Base-by-base conservation (phyloP, 23 tunicate species). In the Halocynthia aurantium region DNA sequence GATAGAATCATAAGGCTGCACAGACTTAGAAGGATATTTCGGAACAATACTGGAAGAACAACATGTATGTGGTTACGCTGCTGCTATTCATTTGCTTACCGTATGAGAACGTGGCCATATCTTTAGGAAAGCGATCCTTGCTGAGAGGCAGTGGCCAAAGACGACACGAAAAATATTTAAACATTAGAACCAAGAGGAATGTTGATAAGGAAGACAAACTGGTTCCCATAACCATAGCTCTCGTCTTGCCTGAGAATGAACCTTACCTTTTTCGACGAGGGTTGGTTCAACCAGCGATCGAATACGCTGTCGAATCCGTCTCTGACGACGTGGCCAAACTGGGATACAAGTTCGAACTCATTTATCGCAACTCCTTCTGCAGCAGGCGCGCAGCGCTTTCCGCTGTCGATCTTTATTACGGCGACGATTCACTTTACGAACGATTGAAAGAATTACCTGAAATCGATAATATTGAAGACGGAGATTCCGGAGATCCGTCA, bases 331-430 rank as follows among this genome's bases (percentile, higher is more conserved):
- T 54, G 67, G 77, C 80, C 15, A 6, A 53, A 8, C 8, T 52
- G 40, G 22, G 77, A 21, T 60, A 76, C 21, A 44, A 84, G 13
- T 65, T 52, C 0, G 79, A 75, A 52, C 80, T 84, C 55, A 64
- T 72, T 71, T 85, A 52, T 84, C 81, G 96, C 57, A 67, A 89
- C 69, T 84, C 88, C 0, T 51, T 31, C 7, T 89, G 96, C 73
- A 80, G 76, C 61, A 63, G 60, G 15, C 57, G 53, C 2, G 88
- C 83, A 10, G 96, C 85, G 52, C 18, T 84, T 51, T 20, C 57
- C 11, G 85, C 81, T 50, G 96, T 84, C 61, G 81, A 83, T 44
- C 57, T 62, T 6, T 89, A 83, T 62, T 80, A 84, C 85, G 82
- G 73, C 5, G 77, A 62, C 18, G 75, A 70, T 50, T 40, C 70